Evolutionary conservation across 1,140 invertebrate species (phyloP).

Genomic region (Drosophila azteca): DNA sequence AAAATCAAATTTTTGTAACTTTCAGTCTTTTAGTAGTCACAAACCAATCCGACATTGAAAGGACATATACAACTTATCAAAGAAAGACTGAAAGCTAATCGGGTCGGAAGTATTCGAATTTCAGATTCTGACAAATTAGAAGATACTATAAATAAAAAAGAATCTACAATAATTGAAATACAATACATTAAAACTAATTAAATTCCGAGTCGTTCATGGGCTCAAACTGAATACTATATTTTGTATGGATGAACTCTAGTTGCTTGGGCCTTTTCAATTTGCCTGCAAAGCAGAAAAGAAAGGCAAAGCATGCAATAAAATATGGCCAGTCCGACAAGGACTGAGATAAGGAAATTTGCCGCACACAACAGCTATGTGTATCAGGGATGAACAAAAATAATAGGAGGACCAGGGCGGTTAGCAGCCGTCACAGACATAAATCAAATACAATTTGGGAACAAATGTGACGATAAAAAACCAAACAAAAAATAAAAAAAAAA

Average conservation of each 20-base stretch:
- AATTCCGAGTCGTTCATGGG: conserved; percentile 35
- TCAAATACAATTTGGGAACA: conserved; percentile 64
- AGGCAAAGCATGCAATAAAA: conserved; percentile 48
- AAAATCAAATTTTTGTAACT: too few relatives aligned
- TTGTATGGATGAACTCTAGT: conserved; percentile 6
- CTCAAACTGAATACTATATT: conserved; percentile 3
- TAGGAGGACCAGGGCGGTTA: conserved; percentile 9
- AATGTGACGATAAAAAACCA: conserved; percentile 33
- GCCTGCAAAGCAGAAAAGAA: conserved; percentile 50
- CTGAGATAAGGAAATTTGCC: conserved; percentile 54
- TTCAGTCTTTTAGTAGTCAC: too few relatives aligned
- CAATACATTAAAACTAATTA: conserved; percentile 25
- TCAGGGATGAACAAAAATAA: conserved; percentile 16
- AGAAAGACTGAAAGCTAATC: too few relatives aligned
- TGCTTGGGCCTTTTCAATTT: conserved; percentile 58
- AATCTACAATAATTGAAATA: too few relatives aligned
- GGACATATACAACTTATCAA: too few relatives aligned
- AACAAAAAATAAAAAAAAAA: conserved; percentile 4
- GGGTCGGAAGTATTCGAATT: too few relatives aligned
- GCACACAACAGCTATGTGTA: conserved; percentile 14
- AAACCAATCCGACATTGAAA: too few relatives aligned
- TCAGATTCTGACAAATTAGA: too few relatives aligned
- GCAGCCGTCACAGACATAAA: conserved; percentile 60
- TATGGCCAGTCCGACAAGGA: conserved; percentile 55
- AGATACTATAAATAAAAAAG: too few relatives aligned